phyloP scores from a whole-genome alignment of 2,888 invertebrate species.

The Drosophila barbarae region DNA sequence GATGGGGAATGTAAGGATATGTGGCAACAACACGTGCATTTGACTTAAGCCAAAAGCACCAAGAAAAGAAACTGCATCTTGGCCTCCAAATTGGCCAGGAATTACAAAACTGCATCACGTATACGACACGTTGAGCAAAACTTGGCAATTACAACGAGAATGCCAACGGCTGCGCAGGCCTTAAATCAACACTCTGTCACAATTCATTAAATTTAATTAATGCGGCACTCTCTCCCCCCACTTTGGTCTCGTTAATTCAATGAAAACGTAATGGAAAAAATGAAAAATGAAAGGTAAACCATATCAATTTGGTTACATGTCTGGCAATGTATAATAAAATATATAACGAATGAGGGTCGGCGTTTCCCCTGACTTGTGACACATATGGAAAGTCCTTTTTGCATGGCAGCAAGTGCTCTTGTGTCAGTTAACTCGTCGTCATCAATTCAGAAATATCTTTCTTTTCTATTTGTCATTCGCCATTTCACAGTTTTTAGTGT shows the following conservation, averaged over 20 bases:
- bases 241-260: constrained; percentile 48
- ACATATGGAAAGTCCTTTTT: not conserved
- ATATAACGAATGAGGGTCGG: constrained; percentile 19
- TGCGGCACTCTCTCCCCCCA: constrained; percentile 20
- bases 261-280: constrained; percentile 1
- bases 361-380: not conserved
- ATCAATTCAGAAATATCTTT: constrained; percentile 9
- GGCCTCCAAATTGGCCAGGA: constrained; percentile 32
- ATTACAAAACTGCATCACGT: constrained; percentile 48
- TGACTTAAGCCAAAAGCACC: constrained; percentile 22
- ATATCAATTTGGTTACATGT: constrained; percentile 13
- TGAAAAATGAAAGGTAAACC: constrained; percentile 16
- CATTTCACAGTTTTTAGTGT: constrained; percentile 40
- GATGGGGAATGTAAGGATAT: constrained; percentile 6
- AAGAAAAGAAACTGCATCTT: constrained; percentile 23
- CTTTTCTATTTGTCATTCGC: constrained; percentile 32
- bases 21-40: constrained; percentile 42
- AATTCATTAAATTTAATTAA: constrained; percentile 72
- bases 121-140: constrained; percentile 53
- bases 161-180: constrained; percentile 28
- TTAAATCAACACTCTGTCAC: constrained; percentile 63
- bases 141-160: constrained; percentile 37
- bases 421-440: constrained; percentile 21
- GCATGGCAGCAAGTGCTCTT: constrained; percentile 21
- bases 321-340: not conserved